These are phyloP conservation scores for Odontophorus gujanensis DNA, from an alignment of 2,113 vertebrate species.

Conservation along the genomic window DNA sequence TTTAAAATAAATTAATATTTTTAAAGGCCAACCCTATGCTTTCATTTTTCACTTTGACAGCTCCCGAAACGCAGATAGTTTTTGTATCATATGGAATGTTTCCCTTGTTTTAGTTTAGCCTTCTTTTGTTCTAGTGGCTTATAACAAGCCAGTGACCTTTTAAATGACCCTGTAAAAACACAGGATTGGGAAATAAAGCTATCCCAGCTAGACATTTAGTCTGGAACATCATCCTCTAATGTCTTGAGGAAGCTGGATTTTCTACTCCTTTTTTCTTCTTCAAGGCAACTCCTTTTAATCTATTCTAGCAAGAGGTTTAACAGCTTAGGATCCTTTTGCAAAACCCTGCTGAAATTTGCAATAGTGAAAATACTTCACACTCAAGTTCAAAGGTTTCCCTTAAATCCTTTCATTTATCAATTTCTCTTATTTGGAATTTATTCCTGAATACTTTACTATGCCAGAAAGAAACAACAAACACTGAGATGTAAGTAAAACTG, in stretches of 20 bases:
- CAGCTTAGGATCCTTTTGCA: background rate
- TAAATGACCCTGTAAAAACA: slow-evolving; percentile 4
- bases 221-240: background rate
- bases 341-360: background rate
- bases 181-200: slow-evolving; percentile 7
- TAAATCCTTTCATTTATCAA: background rate
- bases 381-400: background rate
- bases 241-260: background rate
- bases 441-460: background rate
- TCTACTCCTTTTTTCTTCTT: background rate
- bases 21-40: slow-evolving; percentile 77
- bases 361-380: background rate
- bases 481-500: background rate
- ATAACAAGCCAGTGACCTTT: slow-evolving; percentile 3
- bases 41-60: slow-evolving; percentile 83
- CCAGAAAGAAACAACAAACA: background rate
- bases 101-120: slow-evolving; percentile 8
- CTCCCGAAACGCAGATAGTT: slow-evolving; percentile 73
- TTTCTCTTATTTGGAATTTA: background rate
- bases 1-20: slow-evolving; percentile 80
- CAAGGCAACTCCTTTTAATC: background rate
- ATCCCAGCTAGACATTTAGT: background rate
- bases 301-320: background rate
- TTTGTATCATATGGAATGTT: slow-evolving; percentile 42
- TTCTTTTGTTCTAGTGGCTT: slow-evolving; percentile 37